Evolutionary conservation across 2,797 vertebrate species (phyloP).

Genomic region (Darevskia mixta): DNA sequence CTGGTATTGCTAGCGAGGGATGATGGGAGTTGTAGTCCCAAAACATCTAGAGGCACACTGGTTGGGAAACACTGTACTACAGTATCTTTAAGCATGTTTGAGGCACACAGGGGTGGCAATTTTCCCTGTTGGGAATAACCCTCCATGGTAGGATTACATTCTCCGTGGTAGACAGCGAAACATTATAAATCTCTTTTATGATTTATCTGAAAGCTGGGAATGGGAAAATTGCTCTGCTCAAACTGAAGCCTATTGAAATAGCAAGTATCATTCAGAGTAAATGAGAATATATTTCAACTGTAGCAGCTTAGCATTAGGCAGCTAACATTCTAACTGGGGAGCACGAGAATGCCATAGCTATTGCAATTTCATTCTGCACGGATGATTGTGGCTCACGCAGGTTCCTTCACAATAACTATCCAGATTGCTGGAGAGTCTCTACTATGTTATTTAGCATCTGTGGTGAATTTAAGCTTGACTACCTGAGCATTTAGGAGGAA

Average conservation of each 20-base stretch:
- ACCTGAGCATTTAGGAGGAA: slow-evolving; percentile 21
- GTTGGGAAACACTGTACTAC: too few relatives aligned
- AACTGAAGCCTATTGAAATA: slow-evolving; percentile 38
- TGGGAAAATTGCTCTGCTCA: background rate
- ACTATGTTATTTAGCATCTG: background rate
- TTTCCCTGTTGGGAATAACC: background rate
- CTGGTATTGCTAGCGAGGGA: too few relatives aligned
- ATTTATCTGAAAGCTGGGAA: slow-evolving; percentile 9
- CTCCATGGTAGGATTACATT: background rate
- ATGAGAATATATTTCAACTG: slow-evolving; percentile 21
- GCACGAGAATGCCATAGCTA: background rate
- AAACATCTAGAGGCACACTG: too few relatives aligned
- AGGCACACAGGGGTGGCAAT: background rate
- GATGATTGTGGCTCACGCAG: background rate
- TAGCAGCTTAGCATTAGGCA: slow-evolving; percentile 20
- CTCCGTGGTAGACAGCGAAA: background rate
- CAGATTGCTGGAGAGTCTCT: slow-evolving; percentile 26
- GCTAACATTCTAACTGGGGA: background rate
- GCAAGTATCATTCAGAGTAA: slow-evolving; percentile 34
- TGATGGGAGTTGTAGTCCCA: too few relatives aligned
- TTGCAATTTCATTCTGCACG: slow-evolving; percentile 38
- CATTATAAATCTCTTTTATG: background rate
- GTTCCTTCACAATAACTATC: slow-evolving; percentile 17
- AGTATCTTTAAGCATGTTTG: background rate
- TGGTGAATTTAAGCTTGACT: slow-evolving; percentile 10